Evolutionary conservation across 2,888 invertebrate genomes (phyloP).

Genomic region (Sesia bembeciformis): DNA sequence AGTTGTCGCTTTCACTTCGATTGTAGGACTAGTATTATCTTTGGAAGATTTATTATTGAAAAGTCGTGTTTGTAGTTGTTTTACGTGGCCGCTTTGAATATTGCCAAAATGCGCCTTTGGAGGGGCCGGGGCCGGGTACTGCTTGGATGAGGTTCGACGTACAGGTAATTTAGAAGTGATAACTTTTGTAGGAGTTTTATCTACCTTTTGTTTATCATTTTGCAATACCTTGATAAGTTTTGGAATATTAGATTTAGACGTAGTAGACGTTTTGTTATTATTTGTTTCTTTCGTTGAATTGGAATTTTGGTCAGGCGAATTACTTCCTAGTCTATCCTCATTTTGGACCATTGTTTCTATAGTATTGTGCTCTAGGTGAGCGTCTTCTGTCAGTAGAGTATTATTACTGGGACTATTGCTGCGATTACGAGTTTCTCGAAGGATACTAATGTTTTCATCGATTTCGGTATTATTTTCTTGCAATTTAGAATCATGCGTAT

Average conservation of each 20-base stretch:
- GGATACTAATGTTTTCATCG: background rate
- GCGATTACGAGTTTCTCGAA: background rate
- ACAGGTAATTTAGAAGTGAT: constrained; percentile 57
- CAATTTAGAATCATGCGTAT: background rate
- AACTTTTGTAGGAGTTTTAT: constrained; percentile 46
- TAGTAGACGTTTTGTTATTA: background rate
- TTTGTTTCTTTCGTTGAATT: background rate
- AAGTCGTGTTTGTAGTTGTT: constrained; percentile 59
- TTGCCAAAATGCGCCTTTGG: constrained; percentile 63
- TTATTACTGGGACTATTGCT: background rate
- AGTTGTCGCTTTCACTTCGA: constrained; percentile 43
- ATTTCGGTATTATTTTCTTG: background rate
- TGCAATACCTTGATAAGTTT: constrained; percentile 44
- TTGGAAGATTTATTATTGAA: constrained; percentile 43
- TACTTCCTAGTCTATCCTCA: background rate
- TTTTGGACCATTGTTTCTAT: background rate
- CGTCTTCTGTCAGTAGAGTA: background rate
- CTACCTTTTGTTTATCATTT: constrained; percentile 40
- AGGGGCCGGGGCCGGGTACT: constrained; percentile 56
- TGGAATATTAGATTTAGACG: constrained; percentile 53
- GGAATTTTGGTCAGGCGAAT: background rate
- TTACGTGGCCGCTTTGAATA: constrained; percentile 62
- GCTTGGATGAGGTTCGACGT: constrained; percentile 49
- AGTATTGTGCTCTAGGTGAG: background rate
- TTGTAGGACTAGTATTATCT: constrained; percentile 14